These are phyloP conservation scores for Chromoteleia sp. DNA, from an alignment of 2,888 invertebrate species.

Conservation along the genomic window DNA sequence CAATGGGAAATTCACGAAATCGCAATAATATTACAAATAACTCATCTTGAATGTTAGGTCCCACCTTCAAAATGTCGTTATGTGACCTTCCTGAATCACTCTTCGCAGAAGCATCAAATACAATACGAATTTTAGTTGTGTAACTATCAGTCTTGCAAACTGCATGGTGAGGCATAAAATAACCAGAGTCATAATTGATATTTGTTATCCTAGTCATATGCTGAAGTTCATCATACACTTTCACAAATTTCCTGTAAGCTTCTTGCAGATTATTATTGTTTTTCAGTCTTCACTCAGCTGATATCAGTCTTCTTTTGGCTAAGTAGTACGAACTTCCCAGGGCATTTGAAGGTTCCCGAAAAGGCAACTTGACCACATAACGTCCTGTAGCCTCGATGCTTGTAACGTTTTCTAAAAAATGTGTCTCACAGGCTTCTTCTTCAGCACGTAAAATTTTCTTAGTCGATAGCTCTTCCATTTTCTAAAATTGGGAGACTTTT, in stretches of 20 bases:
- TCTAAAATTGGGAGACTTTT: constrained; percentile 67
- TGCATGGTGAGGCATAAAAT: constrained; percentile 49
- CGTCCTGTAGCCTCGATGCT: constrained; percentile 68
- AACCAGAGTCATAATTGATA: no score
- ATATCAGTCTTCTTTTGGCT: constrained; percentile 15
- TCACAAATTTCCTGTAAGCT: constrained; percentile 31
- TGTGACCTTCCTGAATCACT: constrained; percentile 27
- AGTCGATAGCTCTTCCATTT: constrained; percentile 70
- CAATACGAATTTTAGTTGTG: constrained; percentile 41
- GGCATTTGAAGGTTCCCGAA: background rate
- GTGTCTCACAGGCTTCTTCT: constrained; percentile 69
- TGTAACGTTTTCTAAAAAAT: constrained; percentile 71
- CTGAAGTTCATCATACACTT: constrained; percentile 27
- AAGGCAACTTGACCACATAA: constrained; percentile 42
- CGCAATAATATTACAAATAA: constrained; percentile 15
- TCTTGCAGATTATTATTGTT: background rate
- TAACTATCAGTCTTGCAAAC: constrained; percentile 25
- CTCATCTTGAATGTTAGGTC: constrained; percentile 35
- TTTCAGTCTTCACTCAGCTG: constrained; percentile 11
- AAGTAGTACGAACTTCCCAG: background rate
- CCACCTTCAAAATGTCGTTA: constrained; percentile 55
- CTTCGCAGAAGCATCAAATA: constrained; percentile 52
- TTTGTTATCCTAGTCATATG: constrained; percentile 18
- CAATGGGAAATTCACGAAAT: constrained; percentile 24
- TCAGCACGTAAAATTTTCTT: constrained; percentile 64